These are phyloP conservation scores for Odontocolon sp. DNA, from an alignment of 2,888 invertebrate species.

Conservation along the genomic window DNA sequence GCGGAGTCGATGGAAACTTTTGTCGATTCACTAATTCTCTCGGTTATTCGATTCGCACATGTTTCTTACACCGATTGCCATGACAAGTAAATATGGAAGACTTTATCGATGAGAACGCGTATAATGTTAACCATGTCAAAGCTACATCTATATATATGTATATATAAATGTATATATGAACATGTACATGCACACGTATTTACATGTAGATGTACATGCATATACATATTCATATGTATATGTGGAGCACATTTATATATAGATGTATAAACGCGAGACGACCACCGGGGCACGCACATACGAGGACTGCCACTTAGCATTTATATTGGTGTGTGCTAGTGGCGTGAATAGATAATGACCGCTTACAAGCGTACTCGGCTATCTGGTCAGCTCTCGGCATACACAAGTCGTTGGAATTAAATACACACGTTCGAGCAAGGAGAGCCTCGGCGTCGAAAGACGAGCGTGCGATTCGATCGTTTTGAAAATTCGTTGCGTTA, in stretches of 20 bases:
- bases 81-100: conserved; percentile 22
- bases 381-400: conserved; percentile 54
- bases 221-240: conserved; percentile 5
- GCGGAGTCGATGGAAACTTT: conserved; percentile 4
- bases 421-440: conserved; percentile 14
- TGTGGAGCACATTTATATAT: conserved; percentile 3
- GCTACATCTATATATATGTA: not conserved
- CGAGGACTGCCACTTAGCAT: conserved; percentile 68
- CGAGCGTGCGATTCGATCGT: conserved; percentile 57
- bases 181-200: not conserved
- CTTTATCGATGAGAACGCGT: conserved; percentile 32
- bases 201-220: conserved; percentile 10
- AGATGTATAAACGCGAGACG: conserved; percentile 26
- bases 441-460: conserved; percentile 42
- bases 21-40: conserved; percentile 8
- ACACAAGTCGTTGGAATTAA: conserved; percentile 11
- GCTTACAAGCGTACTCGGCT: conserved; percentile 66
- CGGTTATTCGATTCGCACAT: conserved; percentile 34
- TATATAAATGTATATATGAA: conserved; percentile 18
- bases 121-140: conserved; percentile 33
- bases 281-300: conserved; percentile 59
- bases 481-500: conserved; percentile 36
- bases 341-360: conserved; percentile 74
- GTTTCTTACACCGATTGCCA: conserved; percentile 51
- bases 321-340: conserved; percentile 71